phyloP scores from a whole-genome alignment of 2,888 invertebrate species.

The Nipponacmea schrenckii region DNA sequence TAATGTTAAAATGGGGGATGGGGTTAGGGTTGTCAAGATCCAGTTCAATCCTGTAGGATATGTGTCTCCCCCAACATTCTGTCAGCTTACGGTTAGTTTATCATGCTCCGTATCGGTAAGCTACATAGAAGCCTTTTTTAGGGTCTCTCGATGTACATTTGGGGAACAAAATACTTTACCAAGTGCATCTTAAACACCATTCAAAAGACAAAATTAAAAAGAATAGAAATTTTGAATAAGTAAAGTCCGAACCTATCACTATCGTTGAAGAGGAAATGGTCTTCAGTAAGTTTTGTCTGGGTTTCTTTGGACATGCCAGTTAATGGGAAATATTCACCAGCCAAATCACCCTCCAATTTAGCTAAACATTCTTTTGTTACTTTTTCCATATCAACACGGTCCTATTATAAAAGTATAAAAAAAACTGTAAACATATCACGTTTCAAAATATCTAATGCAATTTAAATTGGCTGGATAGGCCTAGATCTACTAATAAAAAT shows the following conservation, averaged over 20 bases:
- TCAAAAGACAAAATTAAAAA: no score
- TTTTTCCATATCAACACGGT: conserved; percentile 48
- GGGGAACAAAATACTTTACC: no score
- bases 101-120: no score
- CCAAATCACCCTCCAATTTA: conserved; percentile 50
- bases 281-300: conserved; percentile 52
- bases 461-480: no score
- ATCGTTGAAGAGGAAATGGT: conserved; percentile 59
- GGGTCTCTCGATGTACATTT: no score
- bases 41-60: neutral
- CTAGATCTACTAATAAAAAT: no score
- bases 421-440: neutral
- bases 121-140: no score
- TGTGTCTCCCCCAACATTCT: no score
- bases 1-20: neutral
- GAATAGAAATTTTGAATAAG: no score
- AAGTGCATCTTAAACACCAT: no score
- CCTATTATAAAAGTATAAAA: conserved; percentile 28
- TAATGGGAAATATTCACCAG: conserved; percentile 67
- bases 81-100: no score
- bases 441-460: no score
- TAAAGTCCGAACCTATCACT: conserved; percentile 41
- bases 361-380: conserved; percentile 39
- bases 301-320: conserved; percentile 44
- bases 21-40: neutral